Percentiles rank a stretch among this genome's conserved stretches.
phyloP scores from a whole-genome alignment of 30 jellyfish, hydroid and myxozoan species.

The Aurelia sp. region DNA sequence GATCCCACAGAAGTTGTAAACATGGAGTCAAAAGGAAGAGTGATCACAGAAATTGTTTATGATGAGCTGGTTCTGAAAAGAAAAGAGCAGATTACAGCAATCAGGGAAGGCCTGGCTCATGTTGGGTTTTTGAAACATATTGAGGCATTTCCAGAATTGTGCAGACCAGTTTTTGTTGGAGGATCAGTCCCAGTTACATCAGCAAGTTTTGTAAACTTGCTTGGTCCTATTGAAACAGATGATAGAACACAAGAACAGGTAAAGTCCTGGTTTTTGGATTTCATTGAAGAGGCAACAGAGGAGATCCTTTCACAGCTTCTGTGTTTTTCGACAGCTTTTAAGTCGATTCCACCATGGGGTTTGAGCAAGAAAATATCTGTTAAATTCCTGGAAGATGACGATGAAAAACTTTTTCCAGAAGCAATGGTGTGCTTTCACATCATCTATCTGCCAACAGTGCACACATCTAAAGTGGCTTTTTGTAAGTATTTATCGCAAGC shows the following conservation, averaged over 20 bases:
- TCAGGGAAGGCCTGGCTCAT: conserved; percentile 16
- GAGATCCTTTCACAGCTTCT: conserved; percentile 21
- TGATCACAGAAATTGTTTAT: conserved; percentile 5
- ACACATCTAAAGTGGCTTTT: neutral
- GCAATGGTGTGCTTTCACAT: neutral
- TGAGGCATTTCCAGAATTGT: neutral
- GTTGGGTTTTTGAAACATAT: conserved; percentile 18
- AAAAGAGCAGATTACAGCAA: neutral
- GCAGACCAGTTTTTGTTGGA: conserved; percentile 12
- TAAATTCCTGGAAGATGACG: conserved; percentile 10
- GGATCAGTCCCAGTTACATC: neutral
- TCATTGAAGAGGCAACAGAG: neutral
- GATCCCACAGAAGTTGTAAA: conserved; percentile 35
- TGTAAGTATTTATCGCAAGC: neutral
- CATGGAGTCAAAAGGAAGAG: neutral
- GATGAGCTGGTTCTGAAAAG: conserved; percentile 17
- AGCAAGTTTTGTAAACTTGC: too few relatives aligned
- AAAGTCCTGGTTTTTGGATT: too few relatives aligned
- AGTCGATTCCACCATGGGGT: conserved; percentile 16
- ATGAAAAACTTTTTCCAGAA: neutral
- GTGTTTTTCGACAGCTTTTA: neutral
- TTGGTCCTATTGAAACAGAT: too few relatives aligned
- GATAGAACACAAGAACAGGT: too few relatives aligned
- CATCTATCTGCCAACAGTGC: conserved; percentile 6
- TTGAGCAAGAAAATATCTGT: conserved; percentile 9